Base-by-base conservation (phyloP, 2,113 vertebrate genomes). In the Xiphias gladius region DNA sequence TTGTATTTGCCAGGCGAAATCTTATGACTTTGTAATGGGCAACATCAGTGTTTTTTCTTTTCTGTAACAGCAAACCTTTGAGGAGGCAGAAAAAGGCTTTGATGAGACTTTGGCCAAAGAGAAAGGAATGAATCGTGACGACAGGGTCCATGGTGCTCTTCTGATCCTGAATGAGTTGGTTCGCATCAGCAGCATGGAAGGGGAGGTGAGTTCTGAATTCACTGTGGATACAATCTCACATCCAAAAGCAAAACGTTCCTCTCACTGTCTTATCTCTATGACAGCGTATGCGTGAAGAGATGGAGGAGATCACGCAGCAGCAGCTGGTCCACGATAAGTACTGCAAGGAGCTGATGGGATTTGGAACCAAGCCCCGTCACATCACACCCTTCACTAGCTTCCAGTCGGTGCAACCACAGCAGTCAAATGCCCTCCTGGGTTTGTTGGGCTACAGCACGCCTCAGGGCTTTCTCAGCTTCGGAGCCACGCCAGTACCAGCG, bases 281-380 rank as follows among this genome's bases (percentile, higher is more conserved):
- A 7, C 84, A 99, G 98, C 97, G 98, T 63, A 96, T 99, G 91
- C 96, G 98, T 46, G 98, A 99, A 89, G 98, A 99, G 84, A 99
- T 99, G 98, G 98, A 99, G 80, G 98, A 99, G 82, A 99, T 99
- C 90, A 99, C 98, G 0, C 98, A 99, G 93, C 98, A 99, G 94
- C 98, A 99, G 92, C 92, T 99, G 86, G 98, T 99, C 2, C 98
- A 99, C 0, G 98, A 99, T 92, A 98, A 98, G 79, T 99, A 99
- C 95, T 99, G 98, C 95, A 99, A 97, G 86, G 98, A 99, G 77
- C 90, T 99, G 81, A 97, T 99, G 97, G 97, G 97, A 73, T 99
- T 98, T 13, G 96, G 97, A 66, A 94, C 97, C 11, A 99, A 99
- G 66, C 98, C 98, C 9, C 97, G 98, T 9, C 98, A 99, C 90